These are phyloP conservation scores for Bombus haemorrhoidalis DNA, from an alignment of 1,140 invertebrate genomes.

Conservation along the genomic window DNA sequence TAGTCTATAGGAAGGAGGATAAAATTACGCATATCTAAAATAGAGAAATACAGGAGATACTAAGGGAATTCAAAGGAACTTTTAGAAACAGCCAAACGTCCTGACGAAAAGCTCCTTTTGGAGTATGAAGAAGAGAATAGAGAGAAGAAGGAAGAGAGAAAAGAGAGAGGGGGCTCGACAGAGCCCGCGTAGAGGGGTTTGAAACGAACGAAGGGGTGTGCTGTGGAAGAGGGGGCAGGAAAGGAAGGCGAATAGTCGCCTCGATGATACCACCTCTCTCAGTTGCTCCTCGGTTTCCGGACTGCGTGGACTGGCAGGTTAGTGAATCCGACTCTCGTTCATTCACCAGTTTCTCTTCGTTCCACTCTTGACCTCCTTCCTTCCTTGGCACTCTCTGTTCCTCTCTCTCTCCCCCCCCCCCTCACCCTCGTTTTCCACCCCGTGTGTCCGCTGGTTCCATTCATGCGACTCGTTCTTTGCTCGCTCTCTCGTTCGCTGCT, in stretches of 20 bases:
- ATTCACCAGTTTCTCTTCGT: conserved; percentile 63
- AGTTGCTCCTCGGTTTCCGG: conserved; percentile 67
- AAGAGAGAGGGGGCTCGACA: background rate
- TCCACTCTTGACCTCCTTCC: conserved; percentile 43
- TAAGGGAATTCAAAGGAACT: background rate
- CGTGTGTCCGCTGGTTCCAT: conserved; percentile 29
- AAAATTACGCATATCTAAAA: background rate
- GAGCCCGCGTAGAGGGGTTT: conserved; percentile 14
- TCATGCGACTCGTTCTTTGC: conserved; percentile 38
- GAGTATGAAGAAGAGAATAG: background rate
- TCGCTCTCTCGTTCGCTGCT: conserved; percentile 20
- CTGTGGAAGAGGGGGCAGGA: conserved; percentile 44
- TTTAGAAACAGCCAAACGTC: background rate
- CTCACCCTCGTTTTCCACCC: conserved; percentile 21
- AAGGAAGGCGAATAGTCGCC: conserved; percentile 61
- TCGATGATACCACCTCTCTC: conserved; percentile 65
- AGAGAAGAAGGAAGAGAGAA: background rate
- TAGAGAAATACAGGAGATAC: background rate
- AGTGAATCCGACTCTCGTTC: conserved; percentile 65
- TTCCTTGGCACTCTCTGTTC: conserved; percentile 22
- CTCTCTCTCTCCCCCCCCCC: conserved; percentile 25
- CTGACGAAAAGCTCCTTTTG: background rate
- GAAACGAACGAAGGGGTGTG: conserved; percentile 28
- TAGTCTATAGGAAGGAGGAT: background rate
- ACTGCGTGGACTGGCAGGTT: conserved; percentile 65